phyloP scores from a whole-genome alignment of 2,113 vertebrate species.

The Fulica atra region DNA sequence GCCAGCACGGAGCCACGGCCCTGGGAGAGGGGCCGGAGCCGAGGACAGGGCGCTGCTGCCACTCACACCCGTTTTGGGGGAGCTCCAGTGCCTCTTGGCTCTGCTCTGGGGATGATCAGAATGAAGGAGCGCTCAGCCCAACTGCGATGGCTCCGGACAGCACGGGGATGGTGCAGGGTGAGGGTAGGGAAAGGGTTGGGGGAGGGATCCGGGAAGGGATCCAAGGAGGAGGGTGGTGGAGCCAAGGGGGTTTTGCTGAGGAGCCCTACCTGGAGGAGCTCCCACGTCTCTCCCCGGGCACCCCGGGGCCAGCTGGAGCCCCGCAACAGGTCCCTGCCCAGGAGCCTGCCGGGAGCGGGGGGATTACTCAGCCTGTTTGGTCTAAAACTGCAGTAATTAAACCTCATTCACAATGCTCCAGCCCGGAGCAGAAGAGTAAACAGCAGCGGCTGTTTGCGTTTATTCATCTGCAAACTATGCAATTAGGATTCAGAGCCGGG shows the following conservation, averaged over 20 bases:
- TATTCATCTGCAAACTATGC: slow-evolving; percentile 34
- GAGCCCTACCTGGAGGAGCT: not conserved
- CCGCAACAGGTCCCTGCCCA: not conserved
- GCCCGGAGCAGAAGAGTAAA: not conserved
- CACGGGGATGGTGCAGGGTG: not conserved
- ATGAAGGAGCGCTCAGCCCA: not conserved
- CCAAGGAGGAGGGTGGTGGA: not conserved
- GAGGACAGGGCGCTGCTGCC: not conserved
- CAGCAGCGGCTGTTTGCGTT: slow-evolving; percentile 6
- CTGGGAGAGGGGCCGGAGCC: accelerated
- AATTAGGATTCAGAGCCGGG: not conserved
- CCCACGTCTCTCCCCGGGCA: accelerated
- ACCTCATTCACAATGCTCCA: not conserved
- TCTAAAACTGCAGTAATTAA: slow-evolving; percentile 20
- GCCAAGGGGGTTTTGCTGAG: too few relatives aligned
- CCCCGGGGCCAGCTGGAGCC: not conserved
- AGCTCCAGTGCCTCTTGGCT: not conserved
- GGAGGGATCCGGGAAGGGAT: not conserved
- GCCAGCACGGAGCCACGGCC: accelerated
- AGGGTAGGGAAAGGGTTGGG: not conserved
- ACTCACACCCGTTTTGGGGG: accelerated
- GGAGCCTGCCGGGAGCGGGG: not conserved
- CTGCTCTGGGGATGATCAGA: accelerated
- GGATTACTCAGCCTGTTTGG: not conserved
- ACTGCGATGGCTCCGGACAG: accelerated